A percentile compares a stretch with the other conserved stretches of the same genome.
These are phyloP conservation scores for Acleris holmiana DNA, from an alignment of 2,888 invertebrate genomes.

Conservation along the genomic window DNA sequence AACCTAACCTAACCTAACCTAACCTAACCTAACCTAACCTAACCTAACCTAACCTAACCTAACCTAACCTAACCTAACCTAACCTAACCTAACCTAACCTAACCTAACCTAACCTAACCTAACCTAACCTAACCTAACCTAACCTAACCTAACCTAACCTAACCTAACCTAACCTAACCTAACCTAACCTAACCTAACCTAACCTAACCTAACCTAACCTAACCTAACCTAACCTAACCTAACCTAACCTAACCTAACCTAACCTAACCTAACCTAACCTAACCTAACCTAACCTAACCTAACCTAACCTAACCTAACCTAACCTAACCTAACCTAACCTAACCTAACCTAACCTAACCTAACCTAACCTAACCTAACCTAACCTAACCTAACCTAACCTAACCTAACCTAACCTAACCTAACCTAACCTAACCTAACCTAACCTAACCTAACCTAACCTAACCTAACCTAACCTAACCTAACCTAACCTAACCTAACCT, in stretches of 20 bases:
- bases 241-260: constrained; percentile 5
- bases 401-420: constrained; percentile 5
- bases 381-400: constrained; percentile 5
- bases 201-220: constrained; percentile 5
- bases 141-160: constrained; percentile 5
- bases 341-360: constrained; percentile 5
- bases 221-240: constrained; percentile 5
- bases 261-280: constrained; percentile 5
- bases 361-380: constrained; percentile 5
- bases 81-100: constrained; percentile 5
- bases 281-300: constrained; percentile 5
- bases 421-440: constrained; percentile 5
- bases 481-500: constrained; percentile 5
- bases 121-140: constrained; percentile 5
- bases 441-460: constrained; percentile 5
- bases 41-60: constrained; percentile 5
- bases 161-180: constrained; percentile 5
- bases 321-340: constrained; percentile 5
- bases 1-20: constrained; percentile 5
- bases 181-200: constrained; percentile 5
- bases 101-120: constrained; percentile 5
- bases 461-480: constrained; percentile 5
- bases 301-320: constrained; percentile 5
- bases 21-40: constrained; percentile 5
- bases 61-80: constrained; percentile 5